A percentile compares a stretch with the other conserved stretches of the same genome.
These are phyloP conservation scores for Monomorium pharaonis DNA, from an alignment of 1,140 invertebrate genomes.

Conservation along the genomic window DNA sequence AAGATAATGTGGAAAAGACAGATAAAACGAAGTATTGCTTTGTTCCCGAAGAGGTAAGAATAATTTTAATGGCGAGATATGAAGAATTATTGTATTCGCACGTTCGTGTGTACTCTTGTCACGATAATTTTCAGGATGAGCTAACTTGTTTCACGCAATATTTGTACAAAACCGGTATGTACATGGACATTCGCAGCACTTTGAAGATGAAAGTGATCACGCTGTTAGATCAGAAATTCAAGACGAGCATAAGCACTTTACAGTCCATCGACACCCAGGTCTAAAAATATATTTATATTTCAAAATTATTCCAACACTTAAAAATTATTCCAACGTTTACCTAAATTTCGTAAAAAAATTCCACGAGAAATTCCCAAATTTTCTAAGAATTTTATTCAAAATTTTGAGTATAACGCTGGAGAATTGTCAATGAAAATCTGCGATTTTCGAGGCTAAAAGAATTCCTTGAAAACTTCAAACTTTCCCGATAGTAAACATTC, in stretches of 20 bases:
- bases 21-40: slow-evolving; percentile 46
- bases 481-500: too few relatives aligned
- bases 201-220: slow-evolving; percentile 71
- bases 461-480: too few relatives aligned
- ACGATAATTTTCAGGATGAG: slow-evolving; percentile 70
- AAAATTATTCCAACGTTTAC: too few relatives aligned
- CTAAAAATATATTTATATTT: slow-evolving; percentile 1
- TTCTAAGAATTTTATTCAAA: too few relatives aligned
- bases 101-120: not conserved
- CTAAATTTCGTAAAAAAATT: too few relatives aligned
- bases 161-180: slow-evolving; percentile 74
- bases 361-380: too few relatives aligned
- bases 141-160: slow-evolving; percentile 74
- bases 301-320: too few relatives aligned
- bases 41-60: slow-evolving; percentile 27
- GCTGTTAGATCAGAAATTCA: slow-evolving; percentile 75
- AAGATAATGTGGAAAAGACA: not conserved
- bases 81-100: not conserved
- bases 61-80: not conserved
- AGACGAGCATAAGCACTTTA: slow-evolving; percentile 37
- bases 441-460: too few relatives aligned
- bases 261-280: slow-evolving; percentile 70
- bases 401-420: too few relatives aligned
- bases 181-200: slow-evolving; percentile 61
- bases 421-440: too few relatives aligned